Conservation (phyloP, 1,140 invertebrate species). For the Anagrus nilaparvatae region DNA sequence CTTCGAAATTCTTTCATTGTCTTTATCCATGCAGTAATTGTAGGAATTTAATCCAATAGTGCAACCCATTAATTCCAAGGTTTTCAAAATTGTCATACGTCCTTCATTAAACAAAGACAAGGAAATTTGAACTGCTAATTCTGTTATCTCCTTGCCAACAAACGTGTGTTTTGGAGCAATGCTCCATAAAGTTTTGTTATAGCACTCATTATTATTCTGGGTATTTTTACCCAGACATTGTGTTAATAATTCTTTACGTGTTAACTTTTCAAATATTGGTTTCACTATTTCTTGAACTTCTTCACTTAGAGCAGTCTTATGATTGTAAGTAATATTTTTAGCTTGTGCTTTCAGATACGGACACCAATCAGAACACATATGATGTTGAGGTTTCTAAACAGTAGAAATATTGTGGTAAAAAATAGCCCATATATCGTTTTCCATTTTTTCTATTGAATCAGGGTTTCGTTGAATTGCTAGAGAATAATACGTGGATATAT, state of each 20-base stretch:
- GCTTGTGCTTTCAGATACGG: slow-evolving; percentile 6
- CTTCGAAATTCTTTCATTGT: slow-evolving; percentile 7
- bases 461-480: too few relatives aligned
- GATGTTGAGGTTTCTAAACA: slow-evolving; percentile 4
- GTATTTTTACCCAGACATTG: slow-evolving; percentile 11
- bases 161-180: slow-evolving; percentile 12
- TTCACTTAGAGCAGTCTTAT: slow-evolving; percentile 8
- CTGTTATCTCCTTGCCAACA: slow-evolving; percentile 2
- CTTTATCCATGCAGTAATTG: not conserved
- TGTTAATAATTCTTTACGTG: slow-evolving; percentile 6
- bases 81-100: slow-evolving; percentile 8
- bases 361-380: slow-evolving; percentile 10
- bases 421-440: slow-evolving; percentile 3
- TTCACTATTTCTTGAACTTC: slow-evolving; percentile 13
- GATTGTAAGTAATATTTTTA: not conserved
- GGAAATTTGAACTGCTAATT: slow-evolving; percentile 10
- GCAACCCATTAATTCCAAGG: slow-evolving; percentile 13
- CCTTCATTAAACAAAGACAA: slow-evolving; percentile 13
- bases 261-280: slow-evolving; percentile 14
- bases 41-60: slow-evolving; percentile 2
- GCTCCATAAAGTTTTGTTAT: slow-evolving; percentile 13
- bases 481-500: too few relatives aligned
- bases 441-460: slow-evolving; percentile 13
- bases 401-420: slow-evolving; percentile 10
- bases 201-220: slow-evolving; percentile 13